Conservation (phyloP, 2,888 invertebrate species). For the Petrolisthes manimaculis region DNA sequence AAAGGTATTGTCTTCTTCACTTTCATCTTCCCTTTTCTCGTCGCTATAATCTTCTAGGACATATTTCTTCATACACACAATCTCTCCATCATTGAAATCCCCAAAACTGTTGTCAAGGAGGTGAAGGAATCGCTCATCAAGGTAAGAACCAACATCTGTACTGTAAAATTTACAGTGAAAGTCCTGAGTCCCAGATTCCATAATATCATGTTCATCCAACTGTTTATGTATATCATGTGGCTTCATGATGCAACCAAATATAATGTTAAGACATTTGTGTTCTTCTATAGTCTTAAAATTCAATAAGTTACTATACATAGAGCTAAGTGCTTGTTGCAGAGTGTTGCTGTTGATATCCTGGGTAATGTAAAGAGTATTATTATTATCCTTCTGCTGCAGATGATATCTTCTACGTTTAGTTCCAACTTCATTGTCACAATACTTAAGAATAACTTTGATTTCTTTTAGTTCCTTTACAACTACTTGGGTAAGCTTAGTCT, state of each 20-base stretch:
- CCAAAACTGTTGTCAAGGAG: constrained; percentile 32
- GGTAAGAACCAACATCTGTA: constrained; percentile 20
- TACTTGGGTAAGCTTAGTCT: neutral
- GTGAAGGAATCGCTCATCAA: neutral
- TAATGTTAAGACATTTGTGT: neutral
- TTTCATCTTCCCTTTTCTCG: neutral
- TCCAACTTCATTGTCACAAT: neutral
- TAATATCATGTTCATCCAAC: constrained; percentile 13
- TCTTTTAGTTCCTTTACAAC: constrained; percentile 6
- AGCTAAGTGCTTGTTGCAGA: neutral
- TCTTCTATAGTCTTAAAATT: neutral
- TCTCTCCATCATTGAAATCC: constrained; percentile 30
- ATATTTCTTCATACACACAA: constrained; percentile 42
- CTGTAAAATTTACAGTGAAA: neutral
- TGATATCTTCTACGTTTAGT: neutral
- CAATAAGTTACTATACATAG: neutral
- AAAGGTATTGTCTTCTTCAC: constrained; percentile 31
- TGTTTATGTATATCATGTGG: constrained; percentile 3
- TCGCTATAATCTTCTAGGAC: neutral
- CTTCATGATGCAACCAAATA: neutral
- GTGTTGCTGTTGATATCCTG: neutral
- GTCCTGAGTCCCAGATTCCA: neutral
- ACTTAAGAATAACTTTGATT: neutral
- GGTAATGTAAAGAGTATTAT: constrained; percentile 21
- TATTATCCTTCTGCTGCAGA: neutral